These are phyloP conservation scores for Echinometra lucunter DNA, from an alignment of 53 echinoderm and acorn worm species.

Conservation along the genomic window DNA sequence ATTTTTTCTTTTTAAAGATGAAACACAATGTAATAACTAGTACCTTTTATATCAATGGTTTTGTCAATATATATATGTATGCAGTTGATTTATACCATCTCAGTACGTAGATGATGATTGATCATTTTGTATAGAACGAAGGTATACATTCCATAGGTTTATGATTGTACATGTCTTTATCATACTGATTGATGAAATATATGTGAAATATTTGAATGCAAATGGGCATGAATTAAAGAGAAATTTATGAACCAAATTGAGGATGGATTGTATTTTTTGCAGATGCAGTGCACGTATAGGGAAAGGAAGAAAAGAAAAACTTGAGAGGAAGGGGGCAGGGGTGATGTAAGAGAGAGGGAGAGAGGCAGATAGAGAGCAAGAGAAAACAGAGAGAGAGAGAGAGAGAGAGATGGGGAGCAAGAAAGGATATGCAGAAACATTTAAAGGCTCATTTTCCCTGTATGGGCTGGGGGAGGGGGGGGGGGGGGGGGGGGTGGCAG, in stretches of 20 bases:
- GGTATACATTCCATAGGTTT: conserved; percentile 18
- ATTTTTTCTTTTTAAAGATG: background rate
- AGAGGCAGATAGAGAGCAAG: background rate
- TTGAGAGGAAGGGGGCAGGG: background rate
- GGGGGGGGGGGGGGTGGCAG: too few relatives aligned
- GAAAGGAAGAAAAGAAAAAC: background rate
- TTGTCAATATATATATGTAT: background rate
- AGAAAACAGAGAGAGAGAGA: background rate
- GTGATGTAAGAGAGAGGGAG: background rate
- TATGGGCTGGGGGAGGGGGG: too few relatives aligned
- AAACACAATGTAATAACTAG: background rate
- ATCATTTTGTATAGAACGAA: conserved; percentile 42
- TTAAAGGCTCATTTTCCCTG: too few relatives aligned
- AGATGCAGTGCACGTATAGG: too few relatives aligned
- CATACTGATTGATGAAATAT: background rate
- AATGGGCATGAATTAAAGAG: background rate
- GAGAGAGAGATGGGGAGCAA: background rate
- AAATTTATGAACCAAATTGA: background rate
- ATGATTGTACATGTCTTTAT: conserved; percentile 23
- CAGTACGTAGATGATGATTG: background rate
- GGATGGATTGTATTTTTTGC: background rate
- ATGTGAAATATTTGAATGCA: conserved; percentile 21
- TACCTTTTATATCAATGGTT: background rate
- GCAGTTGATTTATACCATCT: background rate
- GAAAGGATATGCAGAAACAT: too few relatives aligned